Evolutionary conservation across 2,888 invertebrate species (phyloP).

Genomic region (Eristalis arbustorum): DNA sequence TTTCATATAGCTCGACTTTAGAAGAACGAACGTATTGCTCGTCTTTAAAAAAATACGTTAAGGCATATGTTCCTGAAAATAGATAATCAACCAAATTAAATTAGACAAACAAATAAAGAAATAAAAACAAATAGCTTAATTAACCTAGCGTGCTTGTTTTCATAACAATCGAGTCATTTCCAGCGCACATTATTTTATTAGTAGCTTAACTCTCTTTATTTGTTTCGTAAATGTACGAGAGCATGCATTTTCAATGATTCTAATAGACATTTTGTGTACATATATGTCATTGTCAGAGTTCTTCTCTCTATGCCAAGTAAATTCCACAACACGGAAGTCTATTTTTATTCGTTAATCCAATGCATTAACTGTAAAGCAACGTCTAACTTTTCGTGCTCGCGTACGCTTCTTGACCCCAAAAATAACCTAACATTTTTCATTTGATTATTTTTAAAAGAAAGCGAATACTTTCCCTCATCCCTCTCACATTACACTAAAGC

Average conservation of each 20-base stretch:
- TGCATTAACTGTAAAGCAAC: background rate
- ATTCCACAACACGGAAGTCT: slow-evolving; percentile 12
- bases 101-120: no score
- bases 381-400: background rate
- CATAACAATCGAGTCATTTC: background rate
- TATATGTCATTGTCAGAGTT: background rate
- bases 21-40: no score
- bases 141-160: no score
- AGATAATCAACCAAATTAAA: no score
- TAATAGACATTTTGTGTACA: background rate
- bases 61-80: no score
- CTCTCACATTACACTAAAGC: background rate
- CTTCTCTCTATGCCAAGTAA: background rate
- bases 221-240: background rate
- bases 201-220: background rate
- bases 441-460: background rate
- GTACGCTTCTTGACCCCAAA: background rate
- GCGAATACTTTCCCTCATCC: background rate
- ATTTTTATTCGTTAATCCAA: background rate
- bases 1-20: no score
- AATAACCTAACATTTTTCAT: background rate
- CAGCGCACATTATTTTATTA: background rate
- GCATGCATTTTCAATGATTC: background rate
- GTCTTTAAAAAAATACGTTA: no score
- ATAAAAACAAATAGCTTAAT: no score